Percentiles rank a stretch among this genome's conserved stretches.
Conservation (phyloP, 2,113 vertebrate genomes). For the Physeter macrocephalus region DNA sequence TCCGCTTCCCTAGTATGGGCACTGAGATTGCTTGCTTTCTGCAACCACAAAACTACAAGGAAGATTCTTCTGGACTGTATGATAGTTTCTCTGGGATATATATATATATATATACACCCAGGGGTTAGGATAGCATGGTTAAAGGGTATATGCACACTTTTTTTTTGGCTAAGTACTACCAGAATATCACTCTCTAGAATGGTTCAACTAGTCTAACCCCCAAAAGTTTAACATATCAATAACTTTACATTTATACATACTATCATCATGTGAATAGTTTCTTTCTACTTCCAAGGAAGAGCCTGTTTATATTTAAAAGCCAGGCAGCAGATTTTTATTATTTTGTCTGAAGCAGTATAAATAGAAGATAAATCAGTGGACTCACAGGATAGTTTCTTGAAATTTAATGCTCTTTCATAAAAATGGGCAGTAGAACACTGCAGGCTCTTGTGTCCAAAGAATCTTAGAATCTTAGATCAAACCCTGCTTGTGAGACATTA, state of each 20-base stretch:
- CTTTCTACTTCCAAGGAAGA: not conserved
- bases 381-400: not conserved
- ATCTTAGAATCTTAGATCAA: not conserved
- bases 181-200: not conserved
- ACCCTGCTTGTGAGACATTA: not conserved
- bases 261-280: not conserved
- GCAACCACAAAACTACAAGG: not conserved
- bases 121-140: not conserved
- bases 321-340: not conserved
- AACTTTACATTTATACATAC: not conserved
- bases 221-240: not conserved
- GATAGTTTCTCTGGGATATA: not conserved
- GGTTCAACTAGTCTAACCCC: not conserved
- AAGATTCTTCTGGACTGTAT: not conserved
- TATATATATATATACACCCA: not conserved
- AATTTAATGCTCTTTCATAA: not conserved
- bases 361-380: not conserved
- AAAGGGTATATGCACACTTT: not conserved
- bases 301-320: not conserved
- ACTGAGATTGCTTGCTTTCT: not conserved
- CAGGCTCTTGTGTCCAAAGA: not conserved
- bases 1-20: not conserved
- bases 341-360: not conserved
- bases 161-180: not conserved
- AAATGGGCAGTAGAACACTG: not conserved